A percentile compares a stretch with the other conserved stretches of the same genome.
phyloP scores from a whole-genome alignment of 2,888 invertebrate species.

The Geotrupes spiniger region DNA sequence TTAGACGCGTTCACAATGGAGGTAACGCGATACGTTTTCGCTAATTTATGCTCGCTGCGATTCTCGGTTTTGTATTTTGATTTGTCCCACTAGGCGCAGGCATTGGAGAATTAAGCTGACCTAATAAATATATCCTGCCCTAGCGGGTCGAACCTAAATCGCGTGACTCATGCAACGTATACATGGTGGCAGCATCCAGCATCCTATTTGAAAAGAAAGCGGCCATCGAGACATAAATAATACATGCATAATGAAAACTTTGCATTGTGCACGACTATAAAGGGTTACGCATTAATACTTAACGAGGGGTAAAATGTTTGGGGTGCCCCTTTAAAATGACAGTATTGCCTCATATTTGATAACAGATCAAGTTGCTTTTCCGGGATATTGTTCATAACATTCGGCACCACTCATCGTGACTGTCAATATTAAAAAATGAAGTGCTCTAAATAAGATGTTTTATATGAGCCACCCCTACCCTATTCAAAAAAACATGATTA shows the following conservation, averaged over 20 bases:
- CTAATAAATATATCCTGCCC: constrained; percentile 10
- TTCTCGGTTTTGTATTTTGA: constrained; percentile 1
- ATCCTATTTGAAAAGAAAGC: constrained; percentile 34
- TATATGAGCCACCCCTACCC: constrained; percentile 4
- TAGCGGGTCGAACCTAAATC: constrained; percentile 23
- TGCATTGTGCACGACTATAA: constrained; percentile 45
- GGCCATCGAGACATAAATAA: constrained; percentile 48
- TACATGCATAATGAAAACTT: constrained; percentile 48
- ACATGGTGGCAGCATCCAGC: constrained; percentile 13
- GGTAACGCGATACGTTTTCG: constrained; percentile 7
- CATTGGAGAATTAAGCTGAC: constrained; percentile 3
- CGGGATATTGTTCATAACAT: constrained; percentile 8
- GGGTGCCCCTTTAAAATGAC: constrained; percentile 40
- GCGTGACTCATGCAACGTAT: constrained; percentile 28
- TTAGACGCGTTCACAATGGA: background rate
- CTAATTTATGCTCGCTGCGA: constrained; percentile 1
- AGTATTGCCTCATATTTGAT: constrained; percentile 42
- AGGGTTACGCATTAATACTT: constrained; percentile 46
- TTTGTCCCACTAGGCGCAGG: background rate
- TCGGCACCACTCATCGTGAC: constrained; percentile 5
- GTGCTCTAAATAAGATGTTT: constrained; percentile 5
- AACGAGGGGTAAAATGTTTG: constrained; percentile 42
- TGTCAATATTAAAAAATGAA: constrained; percentile 12
- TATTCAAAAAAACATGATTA: constrained; percentile 4
- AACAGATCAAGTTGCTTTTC: constrained; percentile 37